Percentiles rank a stretch among this genome's conserved stretches.
Evolutionary conservation across 2,797 vertebrate species (phyloP).

Genomic region (Channa striata): DNA sequence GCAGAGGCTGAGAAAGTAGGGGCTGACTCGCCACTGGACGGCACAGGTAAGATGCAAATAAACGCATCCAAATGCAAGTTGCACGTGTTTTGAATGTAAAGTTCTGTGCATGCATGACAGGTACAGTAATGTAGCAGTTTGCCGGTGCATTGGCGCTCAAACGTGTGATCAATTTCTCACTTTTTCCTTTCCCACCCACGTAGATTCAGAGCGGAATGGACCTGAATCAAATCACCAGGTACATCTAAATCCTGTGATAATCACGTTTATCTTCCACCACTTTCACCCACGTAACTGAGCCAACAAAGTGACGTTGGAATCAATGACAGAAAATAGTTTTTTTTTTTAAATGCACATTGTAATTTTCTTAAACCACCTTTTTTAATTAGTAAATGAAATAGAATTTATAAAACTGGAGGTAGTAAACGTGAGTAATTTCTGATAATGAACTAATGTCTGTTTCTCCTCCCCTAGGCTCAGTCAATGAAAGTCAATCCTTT

Average conservation of each 20-base stretch:
- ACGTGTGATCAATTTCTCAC: constrained; percentile 52
- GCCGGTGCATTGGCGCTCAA: background rate
- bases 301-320: background rate
- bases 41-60: constrained; percentile 82
- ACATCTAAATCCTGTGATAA: constrained; percentile 39
- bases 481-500: constrained; percentile 90
- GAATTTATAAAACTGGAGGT: background rate
- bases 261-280: constrained; percentile 25
- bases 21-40: constrained; percentile 89
- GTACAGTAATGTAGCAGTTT: constrained; percentile 5
- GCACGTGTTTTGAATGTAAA: background rate
- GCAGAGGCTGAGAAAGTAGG: constrained; percentile 89
- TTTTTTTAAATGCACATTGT: background rate
- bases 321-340: background rate
- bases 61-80: background rate
- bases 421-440: background rate
- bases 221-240: constrained; percentile 94
- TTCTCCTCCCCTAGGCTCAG: constrained; percentile 82
- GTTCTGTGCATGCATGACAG: background rate
- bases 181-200: constrained; percentile 74
- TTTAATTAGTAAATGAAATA: background rate
- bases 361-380: background rate
- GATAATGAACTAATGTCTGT: constrained; percentile 15
- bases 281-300: constrained; percentile 18
- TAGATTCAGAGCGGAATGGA: constrained; percentile 92